These are phyloP conservation scores for Clusia tigrina DNA, from an alignment of 2,888 invertebrate genomes.

Conservation along the genomic window DNA sequence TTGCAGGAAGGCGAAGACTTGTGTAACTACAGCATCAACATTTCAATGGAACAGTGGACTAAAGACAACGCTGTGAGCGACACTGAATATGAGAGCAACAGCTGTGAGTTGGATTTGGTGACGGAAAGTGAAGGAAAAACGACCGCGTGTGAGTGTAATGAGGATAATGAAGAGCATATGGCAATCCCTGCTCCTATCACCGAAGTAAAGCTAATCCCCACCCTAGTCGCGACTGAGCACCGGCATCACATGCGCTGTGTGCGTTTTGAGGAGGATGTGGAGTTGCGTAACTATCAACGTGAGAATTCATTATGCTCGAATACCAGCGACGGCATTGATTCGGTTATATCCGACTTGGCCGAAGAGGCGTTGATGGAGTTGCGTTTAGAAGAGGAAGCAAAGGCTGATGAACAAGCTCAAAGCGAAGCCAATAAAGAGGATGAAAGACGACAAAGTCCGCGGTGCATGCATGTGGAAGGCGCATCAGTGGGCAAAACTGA, in stretches of 20 bases:
- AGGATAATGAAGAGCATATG: too few relatives aligned
- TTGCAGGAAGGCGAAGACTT: constrained; percentile 42
- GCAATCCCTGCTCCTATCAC: too few relatives aligned
- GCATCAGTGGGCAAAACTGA: not conserved
- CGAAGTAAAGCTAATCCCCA: constrained; percentile 43
- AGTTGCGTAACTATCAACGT: constrained; percentile 42
- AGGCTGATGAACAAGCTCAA: too few relatives aligned
- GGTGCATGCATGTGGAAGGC: not conserved
- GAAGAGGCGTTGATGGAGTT: constrained; percentile 57
- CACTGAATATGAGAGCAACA: not conserved
- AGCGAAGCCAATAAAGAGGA: not conserved
- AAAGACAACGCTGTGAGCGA: not conserved
- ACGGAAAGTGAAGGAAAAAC: constrained; percentile 9
- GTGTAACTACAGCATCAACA: constrained; percentile 17
- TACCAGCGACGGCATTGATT: constrained; percentile 59
- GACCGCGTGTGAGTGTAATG: too few relatives aligned
- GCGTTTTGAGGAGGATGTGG: constrained; percentile 51
- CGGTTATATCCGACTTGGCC: constrained; percentile 58
- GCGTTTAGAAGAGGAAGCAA: constrained; percentile 47
- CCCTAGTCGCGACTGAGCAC: too few relatives aligned
- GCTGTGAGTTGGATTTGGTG: not conserved
- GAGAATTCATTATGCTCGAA: constrained; percentile 55
- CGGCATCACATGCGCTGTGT: constrained; percentile 49
- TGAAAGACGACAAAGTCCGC: not conserved
- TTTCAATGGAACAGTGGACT: constrained; percentile 3